Conservation (phyloP, 2,113 vertebrate genomes). For the Psammodynastes pulverulentus region DNA sequence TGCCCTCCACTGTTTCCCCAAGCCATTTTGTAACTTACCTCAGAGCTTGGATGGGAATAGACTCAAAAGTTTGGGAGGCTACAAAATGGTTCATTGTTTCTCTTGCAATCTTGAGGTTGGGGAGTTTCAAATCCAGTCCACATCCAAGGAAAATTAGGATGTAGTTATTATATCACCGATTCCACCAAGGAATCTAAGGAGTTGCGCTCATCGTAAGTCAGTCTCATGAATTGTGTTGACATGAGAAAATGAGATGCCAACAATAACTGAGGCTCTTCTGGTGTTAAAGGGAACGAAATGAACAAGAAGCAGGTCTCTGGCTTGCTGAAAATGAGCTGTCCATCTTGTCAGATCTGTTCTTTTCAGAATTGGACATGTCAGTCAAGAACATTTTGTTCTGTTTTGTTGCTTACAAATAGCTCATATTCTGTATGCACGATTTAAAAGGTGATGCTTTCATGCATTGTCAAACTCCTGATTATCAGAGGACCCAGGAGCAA, state of each 20-base stretch:
- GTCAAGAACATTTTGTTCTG: neutral
- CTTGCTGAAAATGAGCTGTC: neutral
- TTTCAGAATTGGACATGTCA: neutral
- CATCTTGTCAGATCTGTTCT: conserved; percentile 10
- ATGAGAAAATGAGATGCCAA: neutral
- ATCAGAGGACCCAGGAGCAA: neutral
- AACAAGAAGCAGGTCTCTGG: neutral
- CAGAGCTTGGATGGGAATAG: neutral
- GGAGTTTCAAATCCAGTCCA: neutral
- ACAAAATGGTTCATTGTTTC: neutral
- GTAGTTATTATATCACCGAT: neutral
- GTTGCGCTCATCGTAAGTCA: neutral
- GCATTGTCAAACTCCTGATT: neutral
- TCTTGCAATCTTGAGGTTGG: neutral
- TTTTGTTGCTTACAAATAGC: neutral
- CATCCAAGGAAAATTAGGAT: neutral
- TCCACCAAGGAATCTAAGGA: neutral
- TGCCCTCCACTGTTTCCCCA: neutral
- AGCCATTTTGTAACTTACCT: neutral
- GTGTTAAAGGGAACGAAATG: neutral
- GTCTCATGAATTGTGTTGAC: neutral
- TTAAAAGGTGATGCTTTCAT: neutral
- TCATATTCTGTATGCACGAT: conserved; percentile 52
- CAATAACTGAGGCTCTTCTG: neutral
- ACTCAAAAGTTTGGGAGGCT: neutral